Percentiles rank a stretch among this genome's conserved stretches.
phyloP scores from a whole-genome alignment of 2,888 invertebrate species.

The Acanthosepion lycidas region DNA sequence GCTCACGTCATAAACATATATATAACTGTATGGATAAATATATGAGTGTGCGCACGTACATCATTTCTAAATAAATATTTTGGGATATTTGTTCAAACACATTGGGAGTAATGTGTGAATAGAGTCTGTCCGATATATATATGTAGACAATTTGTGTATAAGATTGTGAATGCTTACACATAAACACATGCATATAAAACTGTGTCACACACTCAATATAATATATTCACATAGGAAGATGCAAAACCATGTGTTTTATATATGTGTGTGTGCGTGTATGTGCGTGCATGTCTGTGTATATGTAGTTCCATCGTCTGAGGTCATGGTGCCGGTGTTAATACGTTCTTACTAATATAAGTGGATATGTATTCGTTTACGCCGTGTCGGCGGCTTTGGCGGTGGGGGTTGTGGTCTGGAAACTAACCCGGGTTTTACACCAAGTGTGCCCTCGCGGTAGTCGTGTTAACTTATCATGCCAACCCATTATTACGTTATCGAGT shows the following conservation, averaged over 20 bases:
- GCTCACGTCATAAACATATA: no score
- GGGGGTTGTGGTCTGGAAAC: neutral
- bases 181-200: neutral
- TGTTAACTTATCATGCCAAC: neutral
- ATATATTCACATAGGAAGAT: neutral
- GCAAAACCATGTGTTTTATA: neutral
- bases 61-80: no score
- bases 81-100: no score
- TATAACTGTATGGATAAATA: no score
- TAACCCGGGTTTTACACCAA: neutral
- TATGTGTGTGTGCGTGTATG: no score
- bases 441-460: neutral
- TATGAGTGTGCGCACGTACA: no score
- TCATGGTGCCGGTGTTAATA: neutral
- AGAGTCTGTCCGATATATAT: no score
- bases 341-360: neutral
- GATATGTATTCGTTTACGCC: neutral
- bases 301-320: no score
- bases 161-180: neutral
- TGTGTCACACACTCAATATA: neutral
- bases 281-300: no score
- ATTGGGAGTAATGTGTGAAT: no score
- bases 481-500: slow-evolving; percentile 33
- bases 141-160: neutral
- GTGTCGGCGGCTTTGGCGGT: neutral